These are phyloP conservation scores for Eudemis profundana DNA, from an alignment of 2,888 invertebrate species.

Conservation along the genomic window DNA sequence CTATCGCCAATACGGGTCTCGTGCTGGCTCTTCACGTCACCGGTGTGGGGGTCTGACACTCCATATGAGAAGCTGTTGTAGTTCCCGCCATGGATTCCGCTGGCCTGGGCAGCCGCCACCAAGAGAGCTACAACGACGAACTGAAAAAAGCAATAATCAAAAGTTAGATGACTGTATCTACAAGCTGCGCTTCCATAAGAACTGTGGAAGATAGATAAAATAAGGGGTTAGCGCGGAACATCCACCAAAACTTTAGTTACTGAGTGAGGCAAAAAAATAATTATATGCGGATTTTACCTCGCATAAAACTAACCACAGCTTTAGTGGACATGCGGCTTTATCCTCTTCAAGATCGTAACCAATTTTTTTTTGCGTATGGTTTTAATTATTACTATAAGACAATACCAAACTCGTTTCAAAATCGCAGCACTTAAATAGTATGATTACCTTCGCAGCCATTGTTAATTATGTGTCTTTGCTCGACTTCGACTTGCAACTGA, in stretches of 20 bases:
- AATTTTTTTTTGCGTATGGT: too few relatives aligned
- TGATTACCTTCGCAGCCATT: slow-evolving; percentile 70
- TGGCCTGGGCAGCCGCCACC: slow-evolving; percentile 53
- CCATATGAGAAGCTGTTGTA: slow-evolving; percentile 67
- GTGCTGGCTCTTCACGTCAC: slow-evolving; percentile 71
- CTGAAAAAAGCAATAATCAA: slow-evolving; percentile 46
- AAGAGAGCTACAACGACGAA: slow-evolving; percentile 55
- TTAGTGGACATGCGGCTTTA: too few relatives aligned
- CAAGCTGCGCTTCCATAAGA: not conserved
- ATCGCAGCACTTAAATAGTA: not conserved
- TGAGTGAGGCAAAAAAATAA: too few relatives aligned
- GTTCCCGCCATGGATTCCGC: slow-evolving; percentile 51
- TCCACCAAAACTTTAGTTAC: too few relatives aligned
- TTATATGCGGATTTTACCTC: too few relatives aligned
- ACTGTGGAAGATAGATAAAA: too few relatives aligned
- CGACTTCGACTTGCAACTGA: slow-evolving; percentile 62
- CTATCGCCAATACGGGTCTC: slow-evolving; percentile 69
- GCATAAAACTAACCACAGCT: too few relatives aligned
- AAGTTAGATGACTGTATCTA: not conserved
- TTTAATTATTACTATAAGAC: too few relatives aligned
- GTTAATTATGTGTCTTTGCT: slow-evolving; percentile 54
- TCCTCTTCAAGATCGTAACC: too few relatives aligned
- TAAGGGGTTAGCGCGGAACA: too few relatives aligned
- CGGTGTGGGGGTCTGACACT: slow-evolving; percentile 71
- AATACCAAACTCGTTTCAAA: not conserved